phyloP scores from a whole-genome alignment of 30 jellyfish, hydroid and myxozoan species.

The Chrysaora quinquecirrha region DNA sequence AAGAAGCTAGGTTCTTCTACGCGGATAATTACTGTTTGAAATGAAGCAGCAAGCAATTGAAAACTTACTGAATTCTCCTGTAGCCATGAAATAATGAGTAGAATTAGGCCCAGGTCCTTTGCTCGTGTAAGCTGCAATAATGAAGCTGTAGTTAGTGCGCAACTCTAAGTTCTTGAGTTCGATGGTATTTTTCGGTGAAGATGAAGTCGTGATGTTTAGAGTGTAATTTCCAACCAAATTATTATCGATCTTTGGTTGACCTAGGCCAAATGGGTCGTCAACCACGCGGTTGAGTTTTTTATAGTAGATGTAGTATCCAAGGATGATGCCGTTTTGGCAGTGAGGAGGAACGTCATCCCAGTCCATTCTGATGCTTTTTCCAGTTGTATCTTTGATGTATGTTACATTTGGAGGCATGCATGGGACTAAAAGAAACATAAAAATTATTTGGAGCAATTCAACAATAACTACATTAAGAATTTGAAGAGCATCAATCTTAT shows the following conservation, averaged over 20 bases:
- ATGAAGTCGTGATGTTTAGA: not conserved
- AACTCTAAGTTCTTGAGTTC: conserved; percentile 13
- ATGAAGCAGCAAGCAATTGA: no score
- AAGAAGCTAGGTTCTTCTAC: no score
- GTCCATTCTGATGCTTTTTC: conserved; percentile 10
- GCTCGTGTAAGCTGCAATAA: conserved; percentile 51
- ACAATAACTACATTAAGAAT: no score
- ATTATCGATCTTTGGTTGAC: not conserved
- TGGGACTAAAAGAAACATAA: conserved; percentile 33
- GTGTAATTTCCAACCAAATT: not conserved
- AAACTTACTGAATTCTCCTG: conserved; percentile 67
- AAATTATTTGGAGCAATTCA: no score
- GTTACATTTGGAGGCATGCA: conserved; percentile 16
- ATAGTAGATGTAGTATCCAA: conserved; percentile 16
- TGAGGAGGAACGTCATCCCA: conserved; percentile 46
- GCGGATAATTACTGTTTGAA: no score
- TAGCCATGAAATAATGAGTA: conserved; percentile 1
- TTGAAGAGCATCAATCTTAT: no score
- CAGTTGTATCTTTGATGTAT: conserved; percentile 8
- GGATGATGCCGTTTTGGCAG: conserved; percentile 39
- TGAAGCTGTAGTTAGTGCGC: conserved; percentile 18
- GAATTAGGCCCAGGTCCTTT: conserved; percentile 54
- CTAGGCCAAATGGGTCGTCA: not conserved
- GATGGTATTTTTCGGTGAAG: not conserved
- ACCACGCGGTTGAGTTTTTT: not conserved